These are phyloP conservation scores for Steatornis caripensis DNA, from an alignment of 2,113 vertebrate species.

Conservation along the genomic window DNA sequence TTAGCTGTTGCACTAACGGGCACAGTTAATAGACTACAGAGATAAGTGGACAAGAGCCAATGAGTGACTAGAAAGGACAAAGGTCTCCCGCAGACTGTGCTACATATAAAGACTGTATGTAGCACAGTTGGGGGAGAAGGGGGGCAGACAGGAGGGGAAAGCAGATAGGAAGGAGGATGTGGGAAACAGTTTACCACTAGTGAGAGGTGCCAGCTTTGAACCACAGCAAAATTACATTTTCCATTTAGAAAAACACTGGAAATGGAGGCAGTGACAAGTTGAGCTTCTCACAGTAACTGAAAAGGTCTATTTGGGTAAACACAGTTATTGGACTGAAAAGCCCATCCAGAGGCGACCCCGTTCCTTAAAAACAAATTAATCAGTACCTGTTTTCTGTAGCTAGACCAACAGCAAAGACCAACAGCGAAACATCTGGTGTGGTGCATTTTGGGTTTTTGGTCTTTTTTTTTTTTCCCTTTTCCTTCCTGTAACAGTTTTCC, in stretches of 20 bases:
- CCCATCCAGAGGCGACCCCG: neutral
- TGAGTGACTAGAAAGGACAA: conserved; percentile 31
- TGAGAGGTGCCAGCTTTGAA: neutral
- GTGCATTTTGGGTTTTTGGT: neutral
- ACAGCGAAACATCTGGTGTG: neutral
- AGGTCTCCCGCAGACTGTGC: conserved; percentile 31
- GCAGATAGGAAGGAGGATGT: neutral
- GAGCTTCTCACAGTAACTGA: neutral
- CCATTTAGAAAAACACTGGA: neutral
- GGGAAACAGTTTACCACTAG: neutral
- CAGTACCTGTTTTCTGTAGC: neutral
- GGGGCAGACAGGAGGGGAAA: neutral
- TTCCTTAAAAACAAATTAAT: neutral
- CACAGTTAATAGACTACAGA: conserved; percentile 59
- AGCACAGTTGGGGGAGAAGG: neutral
- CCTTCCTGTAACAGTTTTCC: neutral
- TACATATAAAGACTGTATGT: neutral
- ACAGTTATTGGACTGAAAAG: neutral
- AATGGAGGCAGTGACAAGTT: neutral
- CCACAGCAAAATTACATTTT: neutral
- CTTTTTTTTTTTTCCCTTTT: neutral
- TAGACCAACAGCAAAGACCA: neutral
- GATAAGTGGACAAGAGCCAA: conserved; percentile 1
- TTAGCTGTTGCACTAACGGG: neutral
- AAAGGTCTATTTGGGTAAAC: neutral